These are phyloP conservation scores for Neuroterus valhalla DNA, from an alignment of 1,140 invertebrate genomes.

Conservation along the genomic window DNA sequence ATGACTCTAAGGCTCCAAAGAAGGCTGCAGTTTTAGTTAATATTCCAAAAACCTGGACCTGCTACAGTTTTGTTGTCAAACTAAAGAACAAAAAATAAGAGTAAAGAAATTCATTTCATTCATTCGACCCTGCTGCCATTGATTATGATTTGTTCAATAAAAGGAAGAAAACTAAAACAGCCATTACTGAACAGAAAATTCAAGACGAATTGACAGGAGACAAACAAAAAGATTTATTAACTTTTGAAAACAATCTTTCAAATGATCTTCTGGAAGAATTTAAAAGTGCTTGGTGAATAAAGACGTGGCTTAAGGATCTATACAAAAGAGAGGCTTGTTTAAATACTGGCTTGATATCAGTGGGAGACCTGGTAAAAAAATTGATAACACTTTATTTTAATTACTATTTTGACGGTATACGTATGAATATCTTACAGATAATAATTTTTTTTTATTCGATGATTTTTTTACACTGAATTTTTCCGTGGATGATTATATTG, in stretches of 20 bases:
- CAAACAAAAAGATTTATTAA: neutral
- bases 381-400: neutral
- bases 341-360: neutral
- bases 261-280: neutral
- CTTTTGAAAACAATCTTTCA: neutral
- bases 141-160: too few species aligned
- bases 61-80: too few species aligned
- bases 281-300: too few species aligned
- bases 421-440: neutral
- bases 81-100: too few species aligned
- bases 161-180: too few species aligned
- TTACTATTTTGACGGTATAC: neutral
- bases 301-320: too few species aligned
- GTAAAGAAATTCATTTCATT: too few species aligned
- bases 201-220: neutral
- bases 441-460: neutral
- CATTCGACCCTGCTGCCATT: too few species aligned
- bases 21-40: too few species aligned
- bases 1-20: too few species aligned
- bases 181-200: neutral
- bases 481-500: slow-evolving; percentile 26
- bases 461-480: neutral
- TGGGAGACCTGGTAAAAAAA: neutral
- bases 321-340: too few species aligned
- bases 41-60: too few species aligned